A percentile compares a stretch with the other conserved stretches of the same genome.
Evolutionary conservation across 1,140 invertebrate genomes (phyloP).

Genomic region (Heterodera carotae): DNA sequence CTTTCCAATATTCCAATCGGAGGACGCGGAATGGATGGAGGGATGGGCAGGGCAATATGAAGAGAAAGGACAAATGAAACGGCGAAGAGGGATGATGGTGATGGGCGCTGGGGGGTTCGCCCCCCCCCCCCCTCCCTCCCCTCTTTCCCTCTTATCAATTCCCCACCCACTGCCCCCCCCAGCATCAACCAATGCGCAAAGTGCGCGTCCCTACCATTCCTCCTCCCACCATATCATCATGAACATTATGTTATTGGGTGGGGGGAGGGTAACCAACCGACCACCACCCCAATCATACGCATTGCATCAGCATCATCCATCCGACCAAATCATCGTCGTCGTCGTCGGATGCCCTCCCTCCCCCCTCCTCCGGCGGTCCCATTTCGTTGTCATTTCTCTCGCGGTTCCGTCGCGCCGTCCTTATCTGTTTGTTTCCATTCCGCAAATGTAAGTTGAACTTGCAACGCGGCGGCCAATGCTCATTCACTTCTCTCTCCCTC

Average conservation of each 20-base stretch:
- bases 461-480: too few species aligned
- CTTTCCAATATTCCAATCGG: background rate
- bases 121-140: background rate
- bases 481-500: background rate
- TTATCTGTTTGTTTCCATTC: background rate
- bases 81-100: background rate
- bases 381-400: background rate
- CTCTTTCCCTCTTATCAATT: slow-evolving; percentile 13
- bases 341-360: background rate
- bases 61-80: background rate
- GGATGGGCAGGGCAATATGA: background rate
- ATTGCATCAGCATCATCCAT: background rate
- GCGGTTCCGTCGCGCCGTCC: background rate
- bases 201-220: background rate
- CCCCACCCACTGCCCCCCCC: too few species aligned
- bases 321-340: background rate
- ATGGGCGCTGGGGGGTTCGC: background rate
- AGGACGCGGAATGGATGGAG: background rate
- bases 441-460: too few species aligned
- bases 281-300: too few species aligned
- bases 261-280: background rate
- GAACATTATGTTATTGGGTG: background rate
- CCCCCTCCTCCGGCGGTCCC: background rate
- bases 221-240: background rate
- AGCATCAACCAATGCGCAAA: slow-evolving; percentile 10